phyloP scores from a whole-genome alignment of 1,140 invertebrate genomes.

The Pantala flavescens region DNA sequence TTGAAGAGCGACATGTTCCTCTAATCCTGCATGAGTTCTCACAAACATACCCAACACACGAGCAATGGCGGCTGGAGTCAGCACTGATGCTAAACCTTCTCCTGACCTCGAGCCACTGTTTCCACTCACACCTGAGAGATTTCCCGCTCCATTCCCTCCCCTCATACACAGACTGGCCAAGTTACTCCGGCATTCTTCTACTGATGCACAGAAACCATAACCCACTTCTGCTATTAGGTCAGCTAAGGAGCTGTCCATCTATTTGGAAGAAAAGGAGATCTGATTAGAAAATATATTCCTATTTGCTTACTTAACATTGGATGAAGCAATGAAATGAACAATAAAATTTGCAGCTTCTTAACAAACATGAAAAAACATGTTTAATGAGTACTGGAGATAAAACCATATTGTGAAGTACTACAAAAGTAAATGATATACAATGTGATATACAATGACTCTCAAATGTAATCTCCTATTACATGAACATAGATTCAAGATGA shows the following conservation, averaged over 20 bases:
- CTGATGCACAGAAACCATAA: conserved; percentile 70
- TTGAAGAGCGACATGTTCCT: conserved; percentile 53
- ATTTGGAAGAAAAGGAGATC: neutral
- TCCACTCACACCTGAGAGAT: conserved; percentile 24
- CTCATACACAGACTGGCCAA: conserved; percentile 53
- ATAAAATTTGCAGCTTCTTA: too few species aligned
- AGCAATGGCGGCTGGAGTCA: conserved; percentile 69
- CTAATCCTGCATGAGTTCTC: conserved; percentile 61
- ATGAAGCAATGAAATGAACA: too few species aligned
- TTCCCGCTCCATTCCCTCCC: conserved; percentile 34
- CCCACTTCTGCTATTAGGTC: conserved; percentile 84
- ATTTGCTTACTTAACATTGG: too few species aligned
- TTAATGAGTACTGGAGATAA: too few species aligned
- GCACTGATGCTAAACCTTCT: conserved; percentile 36
- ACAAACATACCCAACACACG: conserved; percentile 80
- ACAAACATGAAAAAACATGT: too few species aligned
- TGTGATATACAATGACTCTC: too few species aligned
- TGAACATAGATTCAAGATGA: too few species aligned
- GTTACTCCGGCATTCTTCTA: conserved; percentile 81
- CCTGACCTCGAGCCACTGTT: neutral
- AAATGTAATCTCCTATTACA: too few species aligned
- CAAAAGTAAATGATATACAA: too few species aligned
- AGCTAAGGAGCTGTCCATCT: conserved; percentile 57
- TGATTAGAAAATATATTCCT: too few species aligned
- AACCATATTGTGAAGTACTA: too few species aligned